A percentile compares a stretch with the other conserved stretches of the same genome.
Conservation (phyloP, 2,797 vertebrate genomes). For the Graptemys geographica region DNA sequence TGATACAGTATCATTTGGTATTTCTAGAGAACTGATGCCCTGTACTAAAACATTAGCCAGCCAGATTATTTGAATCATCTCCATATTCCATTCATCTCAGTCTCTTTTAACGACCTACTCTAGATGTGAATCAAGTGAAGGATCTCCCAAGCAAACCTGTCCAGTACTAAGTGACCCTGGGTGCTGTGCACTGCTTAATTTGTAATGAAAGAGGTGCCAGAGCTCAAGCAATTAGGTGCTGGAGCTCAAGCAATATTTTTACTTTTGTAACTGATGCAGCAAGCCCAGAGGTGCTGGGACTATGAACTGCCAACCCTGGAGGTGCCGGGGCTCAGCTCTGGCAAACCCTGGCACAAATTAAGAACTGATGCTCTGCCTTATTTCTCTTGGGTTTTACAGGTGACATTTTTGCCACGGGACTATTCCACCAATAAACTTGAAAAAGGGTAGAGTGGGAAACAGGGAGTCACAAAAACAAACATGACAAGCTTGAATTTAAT, state of each 20-base stretch:
- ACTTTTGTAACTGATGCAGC: too few species aligned
- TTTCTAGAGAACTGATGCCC: constrained; percentile 69
- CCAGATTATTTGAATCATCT: constrained; percentile 71
- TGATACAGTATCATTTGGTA: constrained; percentile 64
- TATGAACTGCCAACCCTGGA: too few species aligned
- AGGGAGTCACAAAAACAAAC: background rate
- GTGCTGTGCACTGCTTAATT: background rate
- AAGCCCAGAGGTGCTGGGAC: too few species aligned
- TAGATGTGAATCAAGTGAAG: constrained; percentile 67
- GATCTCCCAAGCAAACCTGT: constrained; percentile 33
- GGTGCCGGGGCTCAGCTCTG: too few species aligned
- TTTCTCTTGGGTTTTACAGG: background rate
- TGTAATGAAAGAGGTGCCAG: too few species aligned
- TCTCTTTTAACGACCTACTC: constrained; percentile 73
- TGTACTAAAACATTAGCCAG: constrained; percentile 50
- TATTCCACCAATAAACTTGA: background rate
- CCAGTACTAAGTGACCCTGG: background rate
- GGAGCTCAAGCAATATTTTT: too few species aligned
- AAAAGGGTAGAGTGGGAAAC: background rate
- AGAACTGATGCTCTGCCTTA: background rate
- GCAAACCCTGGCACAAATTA: too few species aligned
- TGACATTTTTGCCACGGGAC: background rate
- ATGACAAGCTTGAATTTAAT: background rate
- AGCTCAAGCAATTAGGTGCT: too few species aligned
- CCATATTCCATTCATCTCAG: constrained; percentile 68